Percentiles rank a stretch among this genome's conserved stretches.
Conservation (phyloP, 2,888 invertebrate genomes). For the Trypoxylon attenuatum region DNA sequence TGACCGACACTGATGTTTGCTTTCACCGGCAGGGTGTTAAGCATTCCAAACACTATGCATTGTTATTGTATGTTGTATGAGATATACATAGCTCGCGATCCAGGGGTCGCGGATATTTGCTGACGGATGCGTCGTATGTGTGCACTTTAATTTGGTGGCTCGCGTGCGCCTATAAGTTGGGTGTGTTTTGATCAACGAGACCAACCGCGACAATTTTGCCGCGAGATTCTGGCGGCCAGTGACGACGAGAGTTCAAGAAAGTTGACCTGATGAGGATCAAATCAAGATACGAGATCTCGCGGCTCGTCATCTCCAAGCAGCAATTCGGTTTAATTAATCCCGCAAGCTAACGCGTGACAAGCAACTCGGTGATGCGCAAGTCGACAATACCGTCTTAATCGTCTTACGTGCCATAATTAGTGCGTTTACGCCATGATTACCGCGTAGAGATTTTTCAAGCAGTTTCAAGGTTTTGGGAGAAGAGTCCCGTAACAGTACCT, state of each 20-base stretch:
- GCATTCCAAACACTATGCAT: too few relatives aligned
- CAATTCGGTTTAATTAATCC: slow-evolving; percentile 68
- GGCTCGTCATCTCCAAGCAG: slow-evolving; percentile 44
- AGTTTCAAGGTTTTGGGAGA: too few relatives aligned
- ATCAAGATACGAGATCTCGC: slow-evolving; percentile 53
- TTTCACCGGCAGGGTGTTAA: too few relatives aligned
- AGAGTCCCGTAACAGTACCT: too few relatives aligned
- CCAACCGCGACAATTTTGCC: too few relatives aligned
- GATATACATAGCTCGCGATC: too few relatives aligned
- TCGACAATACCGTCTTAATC: slow-evolving; percentile 67
- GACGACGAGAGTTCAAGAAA: slow-evolving; percentile 15
- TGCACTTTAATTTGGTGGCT: too few relatives aligned
- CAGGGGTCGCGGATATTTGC: too few relatives aligned
- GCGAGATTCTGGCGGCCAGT: background rate
- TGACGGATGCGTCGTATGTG: too few relatives aligned
- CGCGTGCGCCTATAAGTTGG: background rate
- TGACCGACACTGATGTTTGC: too few relatives aligned
- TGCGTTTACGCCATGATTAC: slow-evolving; percentile 56
- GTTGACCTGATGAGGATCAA: slow-evolving; percentile 35
- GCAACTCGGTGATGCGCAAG: slow-evolving; percentile 54
- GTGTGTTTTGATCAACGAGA: too few relatives aligned
- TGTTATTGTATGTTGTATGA: too few relatives aligned
- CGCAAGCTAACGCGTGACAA: slow-evolving; percentile 29
- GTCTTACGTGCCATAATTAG: slow-evolving; percentile 70
- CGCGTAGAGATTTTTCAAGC: slow-evolving; percentile 53